A percentile compares a stretch with the other conserved stretches of the same genome.
Conservation (phyloP, 2,888 invertebrate species). For the Alloscopus bannaensis region DNA sequence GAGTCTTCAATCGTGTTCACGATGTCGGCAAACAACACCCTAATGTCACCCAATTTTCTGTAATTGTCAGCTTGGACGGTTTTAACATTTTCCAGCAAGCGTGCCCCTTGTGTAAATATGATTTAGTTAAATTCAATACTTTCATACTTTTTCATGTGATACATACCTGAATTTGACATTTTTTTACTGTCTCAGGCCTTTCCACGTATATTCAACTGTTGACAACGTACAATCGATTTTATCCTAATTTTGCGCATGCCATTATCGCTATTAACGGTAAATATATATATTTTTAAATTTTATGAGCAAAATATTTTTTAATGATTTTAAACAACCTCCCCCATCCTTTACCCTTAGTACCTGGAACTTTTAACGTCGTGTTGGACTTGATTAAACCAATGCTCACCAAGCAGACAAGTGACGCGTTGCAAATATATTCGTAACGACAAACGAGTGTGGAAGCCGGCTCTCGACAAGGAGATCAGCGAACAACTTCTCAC, state of each 20-base stretch:
- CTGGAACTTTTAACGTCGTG: slow-evolving; percentile 28
- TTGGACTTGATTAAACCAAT: slow-evolving; percentile 37
- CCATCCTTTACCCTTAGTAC: slow-evolving; percentile 24
- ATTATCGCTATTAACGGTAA: slow-evolving; percentile 54
- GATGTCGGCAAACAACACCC: slow-evolving; percentile 28
- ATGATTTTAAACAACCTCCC: neutral
- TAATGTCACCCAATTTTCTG: slow-evolving; percentile 51
- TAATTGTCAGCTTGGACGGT: slow-evolving; percentile 30
- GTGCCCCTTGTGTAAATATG: slow-evolving; percentile 44
- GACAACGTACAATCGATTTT: slow-evolving; percentile 35
- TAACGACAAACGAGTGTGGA: slow-evolving; percentile 43
- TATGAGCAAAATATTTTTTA: neutral
- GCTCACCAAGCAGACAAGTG: slow-evolving; percentile 33
- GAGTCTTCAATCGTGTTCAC: slow-evolving; percentile 33
- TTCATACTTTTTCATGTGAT: too few species aligned
- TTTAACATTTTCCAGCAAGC: slow-evolving; percentile 48
- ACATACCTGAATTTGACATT: neutral
- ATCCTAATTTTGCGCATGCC: slow-evolving; percentile 51
- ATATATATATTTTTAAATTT: neutral
- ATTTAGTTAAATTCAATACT: too few species aligned
- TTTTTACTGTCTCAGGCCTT: slow-evolving; percentile 23
- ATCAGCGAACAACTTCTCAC: slow-evolving; percentile 27
- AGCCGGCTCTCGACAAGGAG: slow-evolving; percentile 27
- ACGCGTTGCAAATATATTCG: slow-evolving; percentile 31
- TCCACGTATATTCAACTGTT: slow-evolving; percentile 41